These are phyloP conservation scores for Ormyrus labotus DNA, from an alignment of 2,888 invertebrate species.

Conservation along the genomic window DNA sequence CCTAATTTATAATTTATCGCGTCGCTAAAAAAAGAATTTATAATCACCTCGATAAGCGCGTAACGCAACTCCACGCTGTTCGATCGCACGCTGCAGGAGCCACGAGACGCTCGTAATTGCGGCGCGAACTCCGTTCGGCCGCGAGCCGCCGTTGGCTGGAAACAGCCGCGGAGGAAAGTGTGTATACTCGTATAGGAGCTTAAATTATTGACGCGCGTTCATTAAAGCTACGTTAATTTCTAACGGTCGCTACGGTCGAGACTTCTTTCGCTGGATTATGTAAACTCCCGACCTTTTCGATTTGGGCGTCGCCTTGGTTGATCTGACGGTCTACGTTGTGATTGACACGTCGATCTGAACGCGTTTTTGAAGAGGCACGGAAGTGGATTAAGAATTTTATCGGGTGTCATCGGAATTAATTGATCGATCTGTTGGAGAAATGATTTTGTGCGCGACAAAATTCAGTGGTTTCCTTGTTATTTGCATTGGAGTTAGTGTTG, in stretches of 20 bases:
- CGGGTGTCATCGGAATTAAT: no score
- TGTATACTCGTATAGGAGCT: not conserved
- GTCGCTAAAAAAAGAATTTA: no score
- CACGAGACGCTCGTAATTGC: not conserved
- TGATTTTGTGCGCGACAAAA: no score
- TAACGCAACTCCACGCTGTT: not conserved
- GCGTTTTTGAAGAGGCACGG: no score
- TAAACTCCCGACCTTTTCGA: constrained; percentile 13
- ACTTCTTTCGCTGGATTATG: not conserved
- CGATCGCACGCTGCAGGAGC: not conserved
- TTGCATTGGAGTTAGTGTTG: no score
- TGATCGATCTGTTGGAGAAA: no score
- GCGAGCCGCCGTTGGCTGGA: constrained; percentile 6
- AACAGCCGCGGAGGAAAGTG: constrained; percentile 18
- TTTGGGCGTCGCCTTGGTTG: not conserved
- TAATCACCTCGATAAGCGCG: not conserved
- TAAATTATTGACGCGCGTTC: constrained; percentile 26
- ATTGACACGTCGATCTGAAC: not conserved
- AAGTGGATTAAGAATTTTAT: no score
- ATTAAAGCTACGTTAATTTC: constrained; percentile 13
- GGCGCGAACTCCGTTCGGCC: not conserved
- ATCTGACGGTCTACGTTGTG: not conserved
- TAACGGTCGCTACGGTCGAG: constrained; percentile 20
- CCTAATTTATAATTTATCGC: no score
- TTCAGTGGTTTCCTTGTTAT: no score